A percentile compares a stretch with the other conserved stretches of the same genome.
phyloP scores from a whole-genome alignment of 2,113 vertebrate genomes.

The Castor canadensis region DNA sequence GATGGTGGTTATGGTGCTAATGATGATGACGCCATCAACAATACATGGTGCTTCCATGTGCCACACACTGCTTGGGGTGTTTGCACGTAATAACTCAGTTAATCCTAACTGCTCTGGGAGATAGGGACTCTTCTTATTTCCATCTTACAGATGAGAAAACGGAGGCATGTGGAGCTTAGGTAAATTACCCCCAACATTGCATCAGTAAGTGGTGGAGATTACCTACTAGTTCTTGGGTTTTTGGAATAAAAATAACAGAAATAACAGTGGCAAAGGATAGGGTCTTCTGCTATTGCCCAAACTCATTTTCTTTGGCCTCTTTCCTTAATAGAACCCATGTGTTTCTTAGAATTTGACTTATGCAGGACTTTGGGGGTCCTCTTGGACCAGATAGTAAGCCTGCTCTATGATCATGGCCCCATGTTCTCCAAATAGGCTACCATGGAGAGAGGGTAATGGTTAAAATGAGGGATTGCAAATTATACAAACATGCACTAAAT shows the following conservation, averaged over 20 bases:
- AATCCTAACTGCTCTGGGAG: neutral
- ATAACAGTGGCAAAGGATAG: neutral
- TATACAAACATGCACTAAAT: neutral
- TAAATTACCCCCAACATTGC: neutral
- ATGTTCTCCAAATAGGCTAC: neutral
- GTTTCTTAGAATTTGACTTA: neutral
- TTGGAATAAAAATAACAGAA: neutral
- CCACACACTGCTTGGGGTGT: neutral
- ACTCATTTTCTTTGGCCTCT: neutral
- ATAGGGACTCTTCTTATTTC: neutral
- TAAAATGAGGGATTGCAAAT: neutral
- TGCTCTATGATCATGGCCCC: neutral
- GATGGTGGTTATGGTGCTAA: neutral
- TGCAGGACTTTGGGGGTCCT: neutral
- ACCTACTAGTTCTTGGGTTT: neutral
- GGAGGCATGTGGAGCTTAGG: neutral
- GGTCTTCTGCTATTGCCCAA: neutral
- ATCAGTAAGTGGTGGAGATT: neutral
- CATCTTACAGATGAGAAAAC: constrained; percentile 47
- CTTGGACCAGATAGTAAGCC: neutral
- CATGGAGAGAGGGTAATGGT: neutral
- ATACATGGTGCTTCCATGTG: accelerated
- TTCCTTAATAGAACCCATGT: neutral
- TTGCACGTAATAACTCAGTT: neutral
- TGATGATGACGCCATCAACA: neutral